Evolutionary conservation across 2,888 invertebrate species (phyloP), one percentile per base, ranked within the genome.

Genomic region (Brachyptera putata): DNA sequence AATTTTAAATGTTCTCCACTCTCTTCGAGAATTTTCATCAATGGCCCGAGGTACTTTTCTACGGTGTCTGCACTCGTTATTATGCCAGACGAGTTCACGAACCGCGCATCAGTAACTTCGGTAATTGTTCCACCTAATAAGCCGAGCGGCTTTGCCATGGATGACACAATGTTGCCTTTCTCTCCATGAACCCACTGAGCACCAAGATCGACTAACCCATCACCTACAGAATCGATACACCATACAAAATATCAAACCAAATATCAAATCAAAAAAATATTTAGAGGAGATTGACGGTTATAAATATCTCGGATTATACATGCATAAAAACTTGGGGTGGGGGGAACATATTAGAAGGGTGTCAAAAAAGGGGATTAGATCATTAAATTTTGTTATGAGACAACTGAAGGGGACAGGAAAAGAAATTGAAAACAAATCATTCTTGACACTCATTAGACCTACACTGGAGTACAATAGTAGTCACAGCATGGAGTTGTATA

Each of bases 121-220:
- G 36, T 43, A 1, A 57, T 34, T 18, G 55, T 60, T 4, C 57
- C 60, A 9, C 53, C 61, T 24, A 67, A 57, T 11, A 66, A 56
- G 13, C 61, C 50, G 4, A 59, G 43, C 3, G 62, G 63, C 3
- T 61, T 37, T 1, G 71, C 72, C 63, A 71, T 67, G 37, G 67
- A 64, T 62, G 67, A 73, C 0, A 74, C 67, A 13, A 79, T 68
- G 72, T 87, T 84, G 49, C 77, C 78, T 69, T 80, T 75, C 70
- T 87, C 84, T 0, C 89, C 89, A 66, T 89, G 87, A 59, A 87
- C 85, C 89, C 89, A 91, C 66, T 90, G 88, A 48, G 87, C 90
- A 0, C 90, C 90, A 55, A 89, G 69, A 70, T 91, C 90, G 3
- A 89, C 75, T 3, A 80, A 73, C 63, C 77, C 79, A 0, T 79